These are phyloP conservation scores for Macrophya annulata DNA, from an alignment of 2,888 invertebrate species.

Conservation along the genomic window DNA sequence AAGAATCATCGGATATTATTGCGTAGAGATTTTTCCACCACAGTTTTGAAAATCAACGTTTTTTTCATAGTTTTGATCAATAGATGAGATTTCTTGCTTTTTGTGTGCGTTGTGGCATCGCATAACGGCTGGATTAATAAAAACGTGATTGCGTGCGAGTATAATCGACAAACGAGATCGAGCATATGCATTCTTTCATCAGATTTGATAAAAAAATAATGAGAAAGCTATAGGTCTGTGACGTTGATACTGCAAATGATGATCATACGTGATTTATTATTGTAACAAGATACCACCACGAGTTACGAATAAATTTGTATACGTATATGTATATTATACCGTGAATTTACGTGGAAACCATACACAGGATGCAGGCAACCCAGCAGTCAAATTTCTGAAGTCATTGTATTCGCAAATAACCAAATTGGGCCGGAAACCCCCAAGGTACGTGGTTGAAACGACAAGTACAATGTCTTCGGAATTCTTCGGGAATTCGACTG, in stretches of 20 bases:
- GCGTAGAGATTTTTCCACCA: background rate
- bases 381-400: too few relatives aligned
- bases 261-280: background rate
- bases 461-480: too few relatives aligned
- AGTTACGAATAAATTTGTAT: background rate
- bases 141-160: too few relatives aligned
- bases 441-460: too few relatives aligned
- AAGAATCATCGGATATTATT: slow-evolving; percentile 32
- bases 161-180: background rate
- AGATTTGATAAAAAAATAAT: background rate
- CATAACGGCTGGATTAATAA: background rate
- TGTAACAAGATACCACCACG: background rate
- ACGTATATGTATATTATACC: too few relatives aligned
- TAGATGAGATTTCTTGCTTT: background rate
- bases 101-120: background rate
- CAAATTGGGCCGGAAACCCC: too few relatives aligned
- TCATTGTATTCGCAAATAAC: too few relatives aligned
- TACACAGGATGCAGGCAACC: too few relatives aligned
- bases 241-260: background rate
- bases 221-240: too few relatives aligned
- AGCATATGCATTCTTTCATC: background rate
- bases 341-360: too few relatives aligned
- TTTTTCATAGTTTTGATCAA: background rate
- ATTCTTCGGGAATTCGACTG: too few relatives aligned
- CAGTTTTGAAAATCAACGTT: background rate